A percentile compares a stretch with the other conserved stretches of the same genome.
phyloP scores from a whole-genome alignment of 2,113 vertebrate species.

The Orthochromis indermauri region DNA sequence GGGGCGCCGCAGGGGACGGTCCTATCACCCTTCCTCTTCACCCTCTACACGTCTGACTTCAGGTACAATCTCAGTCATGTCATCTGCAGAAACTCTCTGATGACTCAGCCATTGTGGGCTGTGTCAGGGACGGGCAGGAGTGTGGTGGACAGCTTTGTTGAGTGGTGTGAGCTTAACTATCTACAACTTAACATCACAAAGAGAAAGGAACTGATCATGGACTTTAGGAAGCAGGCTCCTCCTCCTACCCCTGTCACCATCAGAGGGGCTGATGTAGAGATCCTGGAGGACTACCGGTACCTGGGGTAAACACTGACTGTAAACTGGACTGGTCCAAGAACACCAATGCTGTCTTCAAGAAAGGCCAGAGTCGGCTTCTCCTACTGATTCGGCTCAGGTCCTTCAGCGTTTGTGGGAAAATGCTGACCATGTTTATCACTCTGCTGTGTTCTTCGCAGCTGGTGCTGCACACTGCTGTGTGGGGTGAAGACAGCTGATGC shows the following conservation, averaged over 20 bases:
- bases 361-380: background rate
- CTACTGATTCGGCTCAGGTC: background rate
- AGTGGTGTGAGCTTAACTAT: too few species aligned
- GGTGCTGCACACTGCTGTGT: background rate
- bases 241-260: too few species aligned
- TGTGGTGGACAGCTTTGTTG: too few species aligned
- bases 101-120: background rate
- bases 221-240: too few species aligned
- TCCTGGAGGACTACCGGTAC: too few species aligned
- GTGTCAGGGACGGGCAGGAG: background rate
- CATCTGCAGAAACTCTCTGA: background rate
- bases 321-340: background rate
- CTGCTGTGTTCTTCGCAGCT: background rate
- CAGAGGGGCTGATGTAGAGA: too few species aligned
- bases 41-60: too few species aligned
- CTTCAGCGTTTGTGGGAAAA: background rate
- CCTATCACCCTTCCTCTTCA: too few species aligned
- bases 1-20: fast-evolving
- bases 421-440: background rate
- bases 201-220: too few species aligned
- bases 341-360: background rate
- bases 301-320: background rate
- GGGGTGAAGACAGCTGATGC: background rate
- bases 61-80: too few species aligned
- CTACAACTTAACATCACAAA: too few species aligned